These are phyloP conservation scores for Diuraphis noxia DNA, from an alignment of 1,140 invertebrate genomes.

Conservation along the genomic window DNA sequence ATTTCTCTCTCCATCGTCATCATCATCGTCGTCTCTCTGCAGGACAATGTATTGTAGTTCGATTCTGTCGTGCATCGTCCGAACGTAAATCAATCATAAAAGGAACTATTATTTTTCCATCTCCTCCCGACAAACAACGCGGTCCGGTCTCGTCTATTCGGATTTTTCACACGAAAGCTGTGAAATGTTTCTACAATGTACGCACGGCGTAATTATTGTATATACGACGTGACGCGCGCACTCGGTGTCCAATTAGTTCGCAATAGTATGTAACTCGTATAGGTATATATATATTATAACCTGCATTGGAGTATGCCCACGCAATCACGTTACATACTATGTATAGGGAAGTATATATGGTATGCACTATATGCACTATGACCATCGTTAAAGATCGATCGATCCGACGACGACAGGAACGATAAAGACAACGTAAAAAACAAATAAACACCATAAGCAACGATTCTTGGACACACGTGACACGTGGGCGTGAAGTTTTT, in stretches of 20 bases:
- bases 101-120: neutral
- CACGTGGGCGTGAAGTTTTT: neutral
- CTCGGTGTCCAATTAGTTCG: neutral
- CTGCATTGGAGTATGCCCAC: neutral
- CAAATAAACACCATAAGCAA: neutral
- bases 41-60: neutral
- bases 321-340: neutral
- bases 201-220: neutral
- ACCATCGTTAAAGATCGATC: neutral
- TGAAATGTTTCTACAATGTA: neutral
- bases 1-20: neutral
- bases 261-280: neutral
- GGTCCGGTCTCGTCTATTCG: neutral
- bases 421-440: neutral
- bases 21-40: neutral
- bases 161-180: slow-evolving; percentile 19
- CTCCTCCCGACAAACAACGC: too few relatives aligned
- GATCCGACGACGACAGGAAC: neutral
- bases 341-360: neutral
- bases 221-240: neutral
- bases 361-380: too few relatives aligned
- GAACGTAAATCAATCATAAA: slow-evolving; percentile 32
- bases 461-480: neutral
- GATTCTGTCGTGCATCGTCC: neutral
- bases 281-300: neutral